Base-by-base conservation (phyloP, 2,797 vertebrate species). In the Hephaestus fuliginosus region DNA sequence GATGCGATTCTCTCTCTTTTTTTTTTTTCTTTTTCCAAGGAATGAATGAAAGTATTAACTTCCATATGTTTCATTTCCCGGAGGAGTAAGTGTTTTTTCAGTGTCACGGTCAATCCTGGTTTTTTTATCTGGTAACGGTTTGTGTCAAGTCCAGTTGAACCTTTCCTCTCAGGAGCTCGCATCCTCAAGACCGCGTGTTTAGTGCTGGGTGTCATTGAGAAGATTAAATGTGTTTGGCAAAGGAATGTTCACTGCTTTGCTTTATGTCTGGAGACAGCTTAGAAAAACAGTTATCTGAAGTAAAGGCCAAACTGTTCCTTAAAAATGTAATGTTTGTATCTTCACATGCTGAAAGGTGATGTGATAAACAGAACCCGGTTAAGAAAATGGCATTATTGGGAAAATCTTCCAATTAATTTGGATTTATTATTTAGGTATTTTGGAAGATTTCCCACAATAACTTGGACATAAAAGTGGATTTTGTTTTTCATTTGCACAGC, bases 141-240 rank as follows among this genome's bases (percentile, higher is more conserved):
- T 87, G 69, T 91, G 84, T 93, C 86, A 91, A 85, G 82, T 89
- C 83, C 75, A 78, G 90, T 91, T 90, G 84, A 90, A 85, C 82
- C 75, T 72, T 84, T 85, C 84, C 76, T 89, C 82, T 79, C 63
- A 77, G 72, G 82, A 79, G 78, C 63, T 69, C 2, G 36, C 76
- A 80, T 85, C 78, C 69, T 48, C 43, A 55, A 66, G 63, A 81
- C 57, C 20, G 30, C 39, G 53, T 56, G 83, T 90, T 90, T 74
- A 88, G 78, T 65, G 60, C 80, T 84, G 80, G 69, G 72, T 91
- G 87, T 91, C 86, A 83, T 64, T 70, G 78, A 87, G 74, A 88
- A 86, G 81, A 90, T 91, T 82, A 89, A 93, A 90, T 74, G 72
- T 77, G 84, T 90, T 91, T 88, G 84, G 79, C 60, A 78, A 63